Base-by-base conservation (phyloP, 2,888 invertebrate genomes). In the Ommatoiulus sabulosus region DNA sequence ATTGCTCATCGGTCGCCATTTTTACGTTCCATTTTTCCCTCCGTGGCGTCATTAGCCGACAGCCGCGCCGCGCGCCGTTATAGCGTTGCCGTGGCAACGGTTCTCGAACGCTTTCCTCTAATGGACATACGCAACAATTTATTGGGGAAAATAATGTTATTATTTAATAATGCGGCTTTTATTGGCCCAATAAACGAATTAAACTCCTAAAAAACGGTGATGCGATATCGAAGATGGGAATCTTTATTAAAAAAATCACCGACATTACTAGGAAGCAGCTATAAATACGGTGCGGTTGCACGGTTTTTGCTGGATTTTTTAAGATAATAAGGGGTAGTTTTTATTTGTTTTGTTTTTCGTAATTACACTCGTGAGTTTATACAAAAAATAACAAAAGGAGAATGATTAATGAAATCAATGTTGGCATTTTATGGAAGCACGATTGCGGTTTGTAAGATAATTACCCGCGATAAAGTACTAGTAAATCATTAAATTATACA, bases 401-500 rank as follows among this genome's bases (percentile, higher is more conserved):
- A 57, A 15, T 57, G 57, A 57, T 57, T 57, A 57, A 57, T 57
- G 57, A 57, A 57, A 57, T 57, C 57, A 57, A 57, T 57, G 57
- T 17, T 57, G 57, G 57, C 57, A 12, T 57, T 57, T 57, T 57
- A 57, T 57, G 12, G 57, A 57, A 10, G 57, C 57, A 17, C 17
- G 57, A 57, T 57, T 57, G 57, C 57, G 15, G 12, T 17, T 57
- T 15, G 57, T 17, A 57, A 57, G 57, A 57, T 57, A 57, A 57
- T 57, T 57, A 57, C 15, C 57, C 12, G 57, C 57, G 57, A 48
- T 48, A 48, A 48, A 48, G 12, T 10, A 48, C 12, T 10, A 57
- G 57, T 57, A 57, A 57, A 57, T 17, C 57, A 57, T 57, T 57
- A 15, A 57, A 57, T 5, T 57, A 5, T 57, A 17, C 57, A 57